Conservation (phyloP, 2,888 invertebrate genomes). For the Hetaerina titia region DNA sequence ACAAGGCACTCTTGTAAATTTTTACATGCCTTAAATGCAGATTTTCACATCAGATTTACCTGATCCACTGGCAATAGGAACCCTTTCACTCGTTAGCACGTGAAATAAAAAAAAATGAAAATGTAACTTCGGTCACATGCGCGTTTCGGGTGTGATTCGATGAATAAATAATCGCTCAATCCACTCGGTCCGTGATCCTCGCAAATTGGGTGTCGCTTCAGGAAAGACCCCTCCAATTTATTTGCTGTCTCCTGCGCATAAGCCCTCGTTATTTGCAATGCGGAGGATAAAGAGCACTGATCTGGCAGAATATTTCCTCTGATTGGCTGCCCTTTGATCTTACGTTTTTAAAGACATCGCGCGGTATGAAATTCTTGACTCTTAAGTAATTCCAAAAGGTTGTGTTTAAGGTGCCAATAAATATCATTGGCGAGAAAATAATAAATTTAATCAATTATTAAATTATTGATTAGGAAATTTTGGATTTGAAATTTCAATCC, state of each 20-base stretch:
- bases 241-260: not conserved
- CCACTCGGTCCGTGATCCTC: not conserved
- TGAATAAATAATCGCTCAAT: not conserved
- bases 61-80: too few species aligned
- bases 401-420: too few species aligned
- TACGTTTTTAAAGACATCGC: too few species aligned
- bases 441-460: too few species aligned
- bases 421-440: too few species aligned
- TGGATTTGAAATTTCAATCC: too few species aligned
- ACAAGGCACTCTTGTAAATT: too few species aligned
- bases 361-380: too few species aligned
- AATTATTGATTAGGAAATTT: too few species aligned
- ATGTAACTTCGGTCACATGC: not conserved
- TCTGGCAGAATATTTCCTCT: not conserved
- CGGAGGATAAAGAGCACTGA: not conserved
- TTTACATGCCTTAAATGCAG: too few species aligned
- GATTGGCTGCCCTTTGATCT: not conserved
- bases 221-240: not conserved
- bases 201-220: not conserved
- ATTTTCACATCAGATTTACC: too few species aligned
- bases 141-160: not conserved
- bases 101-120: not conserved
- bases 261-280: not conserved
- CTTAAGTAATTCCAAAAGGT: too few species aligned
- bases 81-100: not conserved